These are phyloP conservation scores for Urechis unicinctus DNA, from an alignment of 2,888 invertebrate genomes.

Conservation along the genomic window DNA sequence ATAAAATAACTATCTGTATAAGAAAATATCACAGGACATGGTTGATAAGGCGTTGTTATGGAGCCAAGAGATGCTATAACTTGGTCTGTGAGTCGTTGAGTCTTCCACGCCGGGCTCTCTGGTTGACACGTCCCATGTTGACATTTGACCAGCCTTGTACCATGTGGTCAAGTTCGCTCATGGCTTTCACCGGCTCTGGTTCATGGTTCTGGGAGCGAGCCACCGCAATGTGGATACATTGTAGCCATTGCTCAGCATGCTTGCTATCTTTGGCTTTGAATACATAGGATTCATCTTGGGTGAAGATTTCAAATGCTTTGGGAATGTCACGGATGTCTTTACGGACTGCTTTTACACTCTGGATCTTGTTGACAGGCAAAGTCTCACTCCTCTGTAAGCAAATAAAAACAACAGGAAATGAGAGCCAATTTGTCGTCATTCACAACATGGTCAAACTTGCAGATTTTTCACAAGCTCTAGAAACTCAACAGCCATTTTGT, in stretches of 20 bases:
- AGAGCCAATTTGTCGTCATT: no score
- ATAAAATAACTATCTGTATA: no score
- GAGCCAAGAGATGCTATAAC: neutral
- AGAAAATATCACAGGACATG: no score
- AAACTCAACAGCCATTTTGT: no score
- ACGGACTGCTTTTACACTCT: constrained; percentile 87
- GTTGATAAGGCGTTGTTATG: no score
- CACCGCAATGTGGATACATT: constrained; percentile 86
- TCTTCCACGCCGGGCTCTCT: neutral
- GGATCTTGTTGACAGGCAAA: constrained; percentile 86
- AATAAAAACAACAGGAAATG: no score
- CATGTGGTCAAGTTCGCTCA: neutral
- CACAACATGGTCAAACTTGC: no score
- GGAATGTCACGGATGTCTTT: constrained; percentile 82
- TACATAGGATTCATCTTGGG: constrained; percentile 63
- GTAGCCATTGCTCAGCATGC: constrained; percentile 91
- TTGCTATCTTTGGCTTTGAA: constrained; percentile 82
- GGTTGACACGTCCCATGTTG: neutral
- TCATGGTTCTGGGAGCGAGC: constrained; percentile 66
- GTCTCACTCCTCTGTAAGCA: constrained; percentile 64
- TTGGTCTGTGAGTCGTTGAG: neutral
- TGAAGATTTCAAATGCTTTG: constrained; percentile 94
- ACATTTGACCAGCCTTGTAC: neutral
- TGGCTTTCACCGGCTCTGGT: neutral
- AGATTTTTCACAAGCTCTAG: no score